A percentile compares a stretch with the other conserved stretches of the same genome.
These are phyloP conservation scores for Cheumatopsyche charites DNA, from an alignment of 1,140 invertebrate species.

Conservation along the genomic window DNA sequence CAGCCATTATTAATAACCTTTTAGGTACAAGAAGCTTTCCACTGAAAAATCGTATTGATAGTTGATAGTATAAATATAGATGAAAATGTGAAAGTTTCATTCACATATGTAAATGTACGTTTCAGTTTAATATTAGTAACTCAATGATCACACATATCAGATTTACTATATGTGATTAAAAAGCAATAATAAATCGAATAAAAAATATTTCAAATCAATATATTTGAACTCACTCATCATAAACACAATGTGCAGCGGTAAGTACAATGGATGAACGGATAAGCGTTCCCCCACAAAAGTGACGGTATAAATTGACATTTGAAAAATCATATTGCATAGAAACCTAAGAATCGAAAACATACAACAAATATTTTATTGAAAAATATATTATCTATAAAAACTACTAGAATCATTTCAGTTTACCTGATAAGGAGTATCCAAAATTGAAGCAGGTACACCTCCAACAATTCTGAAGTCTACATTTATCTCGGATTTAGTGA, in stretches of 20 bases:
- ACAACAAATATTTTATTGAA: background rate
- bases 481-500: background rate
- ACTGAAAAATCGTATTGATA: too few species aligned
- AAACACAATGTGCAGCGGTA: slow-evolving; percentile 18
- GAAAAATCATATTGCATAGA: background rate
- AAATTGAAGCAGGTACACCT: background rate
- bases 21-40: background rate
- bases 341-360: background rate
- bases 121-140: background rate
- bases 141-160: background rate
- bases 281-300: background rate
- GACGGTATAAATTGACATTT: background rate
- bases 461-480: slow-evolving; percentile 8
- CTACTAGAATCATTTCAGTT: background rate
- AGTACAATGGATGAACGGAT: background rate
- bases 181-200: too few species aligned
- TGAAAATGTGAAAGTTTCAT: too few species aligned
- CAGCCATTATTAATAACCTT: background rate
- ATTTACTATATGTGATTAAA: too few species aligned
- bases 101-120: too few species aligned
- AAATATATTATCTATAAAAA: background rate
- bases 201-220: too few species aligned
- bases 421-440: slow-evolving; percentile 14
- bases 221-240: background rate
- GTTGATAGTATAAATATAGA: too few species aligned